phyloP scores from a whole-genome alignment of 2,113 vertebrate genomes.

The Oncorhynchus masou region DNA sequence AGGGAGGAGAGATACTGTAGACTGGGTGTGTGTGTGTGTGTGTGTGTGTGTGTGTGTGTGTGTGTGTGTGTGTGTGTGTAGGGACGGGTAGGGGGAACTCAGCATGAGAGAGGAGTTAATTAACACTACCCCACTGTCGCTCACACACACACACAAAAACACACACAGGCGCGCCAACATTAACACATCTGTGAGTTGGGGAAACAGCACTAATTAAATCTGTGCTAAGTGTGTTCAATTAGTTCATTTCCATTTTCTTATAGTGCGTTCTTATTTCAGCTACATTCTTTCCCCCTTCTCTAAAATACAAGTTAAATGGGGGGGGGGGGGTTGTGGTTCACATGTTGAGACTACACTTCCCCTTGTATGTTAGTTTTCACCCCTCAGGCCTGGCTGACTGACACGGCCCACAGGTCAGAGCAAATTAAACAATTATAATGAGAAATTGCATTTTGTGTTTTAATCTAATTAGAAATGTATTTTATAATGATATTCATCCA shows the following conservation, averaged over 20 bases:
- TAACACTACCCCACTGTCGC: conserved; percentile 65
- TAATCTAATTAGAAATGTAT: conserved; percentile 11
- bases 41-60: conserved; percentile 54
- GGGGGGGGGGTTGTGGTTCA: neutral
- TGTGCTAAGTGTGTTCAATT: conserved; percentile 65
- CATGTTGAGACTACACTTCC: neutral
- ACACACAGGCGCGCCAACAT: conserved; percentile 50
- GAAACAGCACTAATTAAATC: conserved; percentile 70
- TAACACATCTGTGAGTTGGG: conserved; percentile 36
- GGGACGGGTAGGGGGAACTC: conserved; percentile 53
- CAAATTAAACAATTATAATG: neutral
- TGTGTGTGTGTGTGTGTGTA: conserved; percentile 45
- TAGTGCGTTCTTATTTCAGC: conserved; percentile 36
- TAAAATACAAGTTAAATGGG: conserved; percentile 56
- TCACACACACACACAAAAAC: conserved; percentile 42
- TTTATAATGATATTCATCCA: neutral
- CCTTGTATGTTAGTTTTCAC: neutral
- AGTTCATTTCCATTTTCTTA: conserved; percentile 62
- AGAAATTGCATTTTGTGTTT: neutral
- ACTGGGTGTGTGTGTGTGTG: conserved; percentile 39
- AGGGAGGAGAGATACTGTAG: conserved; percentile 2
- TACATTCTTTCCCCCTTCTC: conserved; percentile 23
- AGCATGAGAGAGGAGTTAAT: conserved; percentile 71
- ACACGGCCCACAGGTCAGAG: conserved; percentile 19
- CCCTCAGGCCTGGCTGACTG: conserved; percentile 25